Evolutionary conservation across 2,113 vertebrate genomes (phyloP).

Genomic region (Sorex araneus): DNA sequence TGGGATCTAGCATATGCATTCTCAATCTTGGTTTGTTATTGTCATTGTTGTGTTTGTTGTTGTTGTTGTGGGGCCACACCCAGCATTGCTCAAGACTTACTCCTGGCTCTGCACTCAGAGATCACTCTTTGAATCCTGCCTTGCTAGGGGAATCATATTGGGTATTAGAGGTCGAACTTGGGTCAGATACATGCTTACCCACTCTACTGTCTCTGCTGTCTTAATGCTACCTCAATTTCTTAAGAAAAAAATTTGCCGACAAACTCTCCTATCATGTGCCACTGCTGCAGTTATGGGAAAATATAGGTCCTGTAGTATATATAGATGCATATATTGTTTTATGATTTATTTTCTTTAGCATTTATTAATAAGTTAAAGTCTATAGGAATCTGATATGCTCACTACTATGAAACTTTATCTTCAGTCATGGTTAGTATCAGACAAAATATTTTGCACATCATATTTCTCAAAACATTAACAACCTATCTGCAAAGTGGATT

Average conservation of each 20-base stretch:
- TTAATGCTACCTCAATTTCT: not conserved
- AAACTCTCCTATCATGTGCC: not conserved
- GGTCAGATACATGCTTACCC: no score
- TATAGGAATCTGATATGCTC: not conserved
- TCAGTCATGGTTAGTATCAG: not conserved
- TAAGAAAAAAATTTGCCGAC: no score
- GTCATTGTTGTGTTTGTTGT: no score
- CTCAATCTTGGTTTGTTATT: no score
- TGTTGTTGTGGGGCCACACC: no score
- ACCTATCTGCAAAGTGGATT: not conserved
- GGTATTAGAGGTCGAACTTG: no score
- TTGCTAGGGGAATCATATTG: no score
- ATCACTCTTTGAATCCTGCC: no score
- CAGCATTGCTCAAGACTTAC: no score
- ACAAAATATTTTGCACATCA: no score
- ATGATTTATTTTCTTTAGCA: not conserved
- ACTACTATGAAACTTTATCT: not conserved
- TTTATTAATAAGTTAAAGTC: conserved; percentile 20
- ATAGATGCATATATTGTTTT: not conserved
- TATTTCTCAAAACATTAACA: not conserved
- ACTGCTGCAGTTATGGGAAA: not conserved
- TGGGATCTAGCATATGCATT: not conserved
- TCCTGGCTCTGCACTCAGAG: no score
- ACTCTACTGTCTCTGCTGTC: no score
- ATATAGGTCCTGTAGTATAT: not conserved